Conservation (phyloP, 2,113 vertebrate species). For the rabbit (Oryctolagus cuniculus) region DNA sequence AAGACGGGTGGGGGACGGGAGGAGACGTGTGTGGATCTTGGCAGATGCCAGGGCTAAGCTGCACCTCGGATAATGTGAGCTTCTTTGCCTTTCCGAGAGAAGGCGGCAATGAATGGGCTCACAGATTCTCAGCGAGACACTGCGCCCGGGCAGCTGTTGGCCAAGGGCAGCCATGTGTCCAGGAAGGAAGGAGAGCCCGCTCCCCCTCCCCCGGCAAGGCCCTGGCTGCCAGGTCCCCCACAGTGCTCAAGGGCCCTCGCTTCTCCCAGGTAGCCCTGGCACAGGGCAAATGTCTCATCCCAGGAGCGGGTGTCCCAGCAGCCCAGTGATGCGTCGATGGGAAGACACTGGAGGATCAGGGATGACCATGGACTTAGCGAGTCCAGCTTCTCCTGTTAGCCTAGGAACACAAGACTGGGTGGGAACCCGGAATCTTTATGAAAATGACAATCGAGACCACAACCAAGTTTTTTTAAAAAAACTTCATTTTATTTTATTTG, state of each 20-base stretch:
- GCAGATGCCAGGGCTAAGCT: slow-evolving; percentile 80
- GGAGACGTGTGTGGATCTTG: slow-evolving; percentile 71
- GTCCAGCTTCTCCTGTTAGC: not conserved
- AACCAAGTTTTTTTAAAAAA: not conserved
- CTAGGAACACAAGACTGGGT: too few relatives aligned
- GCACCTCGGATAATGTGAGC: slow-evolving; percentile 80
- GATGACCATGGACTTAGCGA: fast-evolving
- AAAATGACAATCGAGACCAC: not conserved
- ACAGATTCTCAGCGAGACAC: slow-evolving; percentile 57
- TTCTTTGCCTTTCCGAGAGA: slow-evolving; percentile 73
- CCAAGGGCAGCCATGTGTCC: slow-evolving; percentile 43
- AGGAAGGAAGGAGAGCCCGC: slow-evolving; percentile 51
- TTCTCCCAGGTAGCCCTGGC: not conserved
- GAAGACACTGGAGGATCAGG: fast-evolving
- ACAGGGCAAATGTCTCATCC: not conserved
- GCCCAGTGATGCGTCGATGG: not conserved
- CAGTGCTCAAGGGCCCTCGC: fast-evolving
- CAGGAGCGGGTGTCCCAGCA: not conserved
- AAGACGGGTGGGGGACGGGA: slow-evolving; percentile 77
- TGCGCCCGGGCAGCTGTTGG: slow-evolving; percentile 65
- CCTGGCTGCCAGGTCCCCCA: not conserved
- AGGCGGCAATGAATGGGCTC: slow-evolving; percentile 24
- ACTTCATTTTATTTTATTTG: too few relatives aligned
- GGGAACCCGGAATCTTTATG: not conserved
- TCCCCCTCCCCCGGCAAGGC: not conserved